These are phyloP conservation scores for Trachops cirrhosus DNA, from an alignment of 2,797 vertebrate species.

Conservation along the genomic window DNA sequence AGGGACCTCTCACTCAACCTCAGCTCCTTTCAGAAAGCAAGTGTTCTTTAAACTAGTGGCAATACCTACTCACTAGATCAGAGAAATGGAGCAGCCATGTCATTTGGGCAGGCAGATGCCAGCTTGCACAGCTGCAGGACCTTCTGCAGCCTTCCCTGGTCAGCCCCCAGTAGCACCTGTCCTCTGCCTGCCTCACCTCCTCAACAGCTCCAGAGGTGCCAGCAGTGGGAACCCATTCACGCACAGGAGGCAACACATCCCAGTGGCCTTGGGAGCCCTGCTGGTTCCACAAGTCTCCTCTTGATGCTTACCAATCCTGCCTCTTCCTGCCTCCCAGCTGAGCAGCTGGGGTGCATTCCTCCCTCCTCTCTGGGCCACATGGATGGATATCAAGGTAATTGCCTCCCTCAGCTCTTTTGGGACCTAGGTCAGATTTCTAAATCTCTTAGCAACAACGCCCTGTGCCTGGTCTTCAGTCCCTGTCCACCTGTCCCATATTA, in stretches of 20 bases:
- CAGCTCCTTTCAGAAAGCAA: not conserved
- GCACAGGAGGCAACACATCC: fast-evolving
- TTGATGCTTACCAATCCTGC: not conserved
- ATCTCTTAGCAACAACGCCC: fast-evolving
- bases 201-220: not conserved
- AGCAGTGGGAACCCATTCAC: not conserved
- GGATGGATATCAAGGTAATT: not conserved
- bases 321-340: not conserved
- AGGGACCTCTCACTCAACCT: not conserved
- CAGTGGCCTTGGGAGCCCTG: not conserved
- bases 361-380: not conserved
- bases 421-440: not conserved
- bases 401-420: not conserved
- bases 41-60: not conserved
- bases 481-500: not conserved
- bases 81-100: not conserved
- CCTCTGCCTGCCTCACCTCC: fast-evolving
- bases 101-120: not conserved
- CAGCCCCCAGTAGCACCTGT: not conserved
- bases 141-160: too few relatives aligned
- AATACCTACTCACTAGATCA: not conserved
- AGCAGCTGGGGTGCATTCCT: not conserved
- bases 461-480: not conserved
- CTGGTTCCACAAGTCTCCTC: not conserved
- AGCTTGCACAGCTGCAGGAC: not conserved